Evolutionary conservation across 2,888 invertebrate species (phyloP).

Genomic region (Nomada flava): DNA sequence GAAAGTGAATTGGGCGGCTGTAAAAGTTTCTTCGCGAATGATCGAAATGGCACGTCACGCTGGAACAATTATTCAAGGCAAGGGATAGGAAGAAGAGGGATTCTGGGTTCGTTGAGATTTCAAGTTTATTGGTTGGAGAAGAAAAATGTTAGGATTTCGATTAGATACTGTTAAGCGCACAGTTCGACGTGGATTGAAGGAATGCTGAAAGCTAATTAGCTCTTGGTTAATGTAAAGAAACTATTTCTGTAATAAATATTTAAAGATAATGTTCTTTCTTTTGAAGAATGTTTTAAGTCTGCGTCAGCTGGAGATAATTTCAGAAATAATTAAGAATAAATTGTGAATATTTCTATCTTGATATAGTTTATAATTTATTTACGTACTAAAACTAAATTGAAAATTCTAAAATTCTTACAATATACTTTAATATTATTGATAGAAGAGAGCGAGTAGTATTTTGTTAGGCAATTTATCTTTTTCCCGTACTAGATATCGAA

Average conservation of each 20-base stretch:
- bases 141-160: neutral
- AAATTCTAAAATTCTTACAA: too few species aligned
- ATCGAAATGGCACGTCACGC: conserved; percentile 40
- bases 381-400: too few species aligned
- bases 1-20: conserved; percentile 32
- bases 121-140: neutral
- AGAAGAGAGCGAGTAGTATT: too few species aligned
- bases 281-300: too few species aligned
- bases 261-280: neutral
- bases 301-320: too few species aligned
- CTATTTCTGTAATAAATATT: neutral
- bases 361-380: too few species aligned
- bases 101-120: conserved; percentile 16
- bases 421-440: too few species aligned
- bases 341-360: too few species aligned
- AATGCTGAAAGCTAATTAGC: neutral
- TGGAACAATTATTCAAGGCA: conserved; percentile 22
- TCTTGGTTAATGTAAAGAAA: neutral
- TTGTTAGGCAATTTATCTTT: too few species aligned
- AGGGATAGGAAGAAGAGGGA: conserved; percentile 9
- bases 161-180: neutral
- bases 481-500: too few species aligned
- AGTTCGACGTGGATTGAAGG: neutral
- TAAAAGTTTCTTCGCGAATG: conserved; percentile 28
- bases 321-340: too few species aligned